Evolutionary conservation across 1,140 invertebrate species (phyloP), one percentile per base, ranked within the genome.

Genomic region (Aphelinus certus): DNA sequence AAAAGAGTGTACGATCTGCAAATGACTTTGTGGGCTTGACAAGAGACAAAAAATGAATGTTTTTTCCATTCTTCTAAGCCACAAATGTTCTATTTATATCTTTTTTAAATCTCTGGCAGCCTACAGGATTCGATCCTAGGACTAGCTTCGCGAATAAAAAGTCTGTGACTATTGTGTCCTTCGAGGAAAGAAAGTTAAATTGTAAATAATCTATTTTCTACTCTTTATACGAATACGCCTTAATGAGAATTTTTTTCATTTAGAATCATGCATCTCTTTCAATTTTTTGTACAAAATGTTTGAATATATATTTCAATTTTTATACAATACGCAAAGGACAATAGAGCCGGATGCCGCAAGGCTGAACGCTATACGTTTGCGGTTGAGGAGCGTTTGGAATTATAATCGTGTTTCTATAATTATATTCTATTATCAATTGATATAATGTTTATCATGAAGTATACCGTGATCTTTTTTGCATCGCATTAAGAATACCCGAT

Each of bases 241-340:
- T 66, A 53, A 78, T 75, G 83, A 79, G 76, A 82, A 79, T 83
- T 83, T 80, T 81, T 84, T 79, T 79, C 81, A 81, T 78, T 80
- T 80, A 78, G 83, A 82, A 70, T 77, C 73, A 75, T 81, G 74
- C 83, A 83, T 85, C 85, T 86, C 84, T 85, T 82, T 84, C 84
- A 78, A 83, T 81, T 86, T 79, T 83, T 87, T 88, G 86, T 88
- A 87, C 85, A 88, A 87, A 87, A 82, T 86, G 83, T 86, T 86
- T 87, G 86, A 86, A 87, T 80, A 84, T 83, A 82, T 83, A 83
- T 83, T 80, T 85, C 76, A 81, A 80, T 76, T 64, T 70, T 57
- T 82, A 79, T 79, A 77, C 61, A 78, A 53, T 46, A 63, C 60
- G 53, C 65, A 74, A 74, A 60, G 43, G 63, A 46, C 26, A 26